Evolutionary conservation across 2,113 vertebrate species (phyloP).

Genomic region (Symphodus melops): DNA sequence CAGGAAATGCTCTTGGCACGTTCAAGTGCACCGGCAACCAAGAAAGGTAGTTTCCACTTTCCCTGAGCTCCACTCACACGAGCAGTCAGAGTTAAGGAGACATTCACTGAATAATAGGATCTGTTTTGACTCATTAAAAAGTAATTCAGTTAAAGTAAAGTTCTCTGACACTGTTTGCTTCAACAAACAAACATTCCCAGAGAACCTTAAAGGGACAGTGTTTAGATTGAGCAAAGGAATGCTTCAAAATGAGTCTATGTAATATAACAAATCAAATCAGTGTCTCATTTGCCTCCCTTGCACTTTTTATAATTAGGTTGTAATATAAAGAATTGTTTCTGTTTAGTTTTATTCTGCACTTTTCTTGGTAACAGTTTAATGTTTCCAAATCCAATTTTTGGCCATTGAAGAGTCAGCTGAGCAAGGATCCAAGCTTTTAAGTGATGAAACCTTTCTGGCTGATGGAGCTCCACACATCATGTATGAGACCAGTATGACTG

Average conservation of each 20-base stretch:
- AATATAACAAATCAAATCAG: background rate
- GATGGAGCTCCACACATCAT: background rate
- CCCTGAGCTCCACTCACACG: background rate
- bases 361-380: background rate
- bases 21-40: background rate
- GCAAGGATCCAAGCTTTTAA: background rate
- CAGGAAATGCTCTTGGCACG: background rate
- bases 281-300: background rate
- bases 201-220: background rate
- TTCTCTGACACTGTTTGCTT: background rate
- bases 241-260: background rate
- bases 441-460: constrained; percentile 4
- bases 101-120: background rate
- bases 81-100: background rate
- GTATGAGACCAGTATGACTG: background rate
- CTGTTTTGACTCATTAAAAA: background rate
- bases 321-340: background rate
- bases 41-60: background rate
- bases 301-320: background rate
- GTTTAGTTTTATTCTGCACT: background rate
- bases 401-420: constrained; percentile 8
- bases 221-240: background rate
- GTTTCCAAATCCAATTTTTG: constrained; percentile 2
- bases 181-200: background rate
- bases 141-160: background rate